Base-by-base conservation (phyloP, 2,888 invertebrate species). In the Anticlea derivata region DNA sequence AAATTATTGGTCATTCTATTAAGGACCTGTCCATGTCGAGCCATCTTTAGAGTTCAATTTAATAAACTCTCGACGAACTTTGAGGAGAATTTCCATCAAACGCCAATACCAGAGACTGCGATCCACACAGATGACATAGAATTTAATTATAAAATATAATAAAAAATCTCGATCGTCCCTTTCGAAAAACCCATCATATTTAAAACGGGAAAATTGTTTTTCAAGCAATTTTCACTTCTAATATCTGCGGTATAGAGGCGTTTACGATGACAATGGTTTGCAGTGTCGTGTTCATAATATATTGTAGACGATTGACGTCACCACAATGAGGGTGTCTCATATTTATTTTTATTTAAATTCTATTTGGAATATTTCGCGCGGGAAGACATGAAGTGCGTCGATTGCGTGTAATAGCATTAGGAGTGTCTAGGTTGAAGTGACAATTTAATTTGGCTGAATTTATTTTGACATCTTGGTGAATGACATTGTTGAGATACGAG, bases 61-160 rank as follows among this genome's bases (percentile, higher is more conserved):
- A 75, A 79, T 80, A 61, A 82, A 75, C 77, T 77, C 78, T 75
- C 69, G 63, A 66, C 61, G 71, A 75, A 75, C 60, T 65, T 68
- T 62, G 70, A 73, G 70, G 75, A 75, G 73, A 82, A 75, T 80
- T 66, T 81, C 80, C 76, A 70, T 75, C 83, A 77, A 80, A 80
- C 84, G 87, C 86, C 88, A 89, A 83, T 83, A 81, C 77, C 86
- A 87, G 83, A 85, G 81, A 81, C 78, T 71, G 73, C 75, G 75
- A 78, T 72, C 73, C 72, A 75, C 80, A 81, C 79, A 83, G 83
- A 84, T 89, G 88, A 86, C 88, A 87, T 86, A 80, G 77, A 85
- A 87, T 88, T 90, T 89, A 90, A 90, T 90, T 90, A 88, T 86
- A 86, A 62, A 87, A 87, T 85, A 88, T 88, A 86, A 86, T 87